Evolutionary conservation across 2,888 invertebrate species (phyloP), one percentile per base, ranked within the genome.

Genomic region (Pheosia tremula): DNA sequence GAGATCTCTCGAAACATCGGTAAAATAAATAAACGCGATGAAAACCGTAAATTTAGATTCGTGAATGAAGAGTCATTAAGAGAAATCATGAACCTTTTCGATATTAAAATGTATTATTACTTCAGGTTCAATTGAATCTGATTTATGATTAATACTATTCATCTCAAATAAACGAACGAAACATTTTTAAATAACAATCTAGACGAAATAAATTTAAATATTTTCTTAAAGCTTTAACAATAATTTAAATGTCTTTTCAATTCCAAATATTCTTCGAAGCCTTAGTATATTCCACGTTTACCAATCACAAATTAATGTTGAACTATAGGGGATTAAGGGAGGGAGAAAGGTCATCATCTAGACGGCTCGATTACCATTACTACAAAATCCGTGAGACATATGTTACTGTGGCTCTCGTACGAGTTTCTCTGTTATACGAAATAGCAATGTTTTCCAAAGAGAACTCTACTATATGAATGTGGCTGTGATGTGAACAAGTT

Each of bases 401-500:
- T 24, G 24, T 24, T 24, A 24, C 24, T 24, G 24, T 2, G 24
- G 24, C 24, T 24, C 24, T 24, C 24, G 24, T 24, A 24, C 24
- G 24, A 9, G 9, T 43, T 8, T 43, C 9, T 47, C n/a, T 47
- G n/a, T 47, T 47, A 0, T 4, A 47, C n/a, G n/a, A 47, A 47
- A 47, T 47, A n/a, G 47, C 47, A 47, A 47, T 47, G 47, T 47
- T n/a, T 47, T n/a, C 11, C 5, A 4, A 47, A 47, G 9, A 47
- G n/a, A 4, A n/a, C 47, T n/a, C n/a, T 47, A 47, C n/a, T 4
- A 47, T 11, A n/a, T n/a, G 9, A 11, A n/a, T 47, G 47, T 47
- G 47, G n/a, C 47, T 47, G 47, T 4, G 47, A 47, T 47, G 47
- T 47, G 47, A n/a, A 47, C 47, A 47, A 47, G 47, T 47, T 47